Evolutionary conservation across 2,113 vertebrate genomes (phyloP), one percentile per base, ranked within the genome.

Genomic region (Casuarius casuarius): DNA sequence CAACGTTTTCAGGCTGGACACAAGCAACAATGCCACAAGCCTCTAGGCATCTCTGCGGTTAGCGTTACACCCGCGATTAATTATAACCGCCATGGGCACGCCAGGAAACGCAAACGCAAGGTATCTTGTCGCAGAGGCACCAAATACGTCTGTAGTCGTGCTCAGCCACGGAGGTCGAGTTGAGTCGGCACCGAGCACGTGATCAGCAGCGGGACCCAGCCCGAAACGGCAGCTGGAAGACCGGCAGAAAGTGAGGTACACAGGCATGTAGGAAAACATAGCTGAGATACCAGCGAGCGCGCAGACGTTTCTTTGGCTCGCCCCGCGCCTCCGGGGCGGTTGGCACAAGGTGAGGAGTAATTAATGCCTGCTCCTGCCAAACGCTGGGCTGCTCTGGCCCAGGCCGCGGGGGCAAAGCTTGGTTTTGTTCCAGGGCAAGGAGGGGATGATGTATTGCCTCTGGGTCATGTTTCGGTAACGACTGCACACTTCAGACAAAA

Each of bases 231-330:
- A 71, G 33, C 1, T 83, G 84, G 25, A 79, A 82, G 49, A 49
- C 7, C 5, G 1, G 14, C 12, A 11, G 33, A 21, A 28, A 23
- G 46, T 31, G 9, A 58, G 2, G 44, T 38, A 4, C 5, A 35
- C 51, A 3, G 3, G 62, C 25, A 23, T 2, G 17, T 10, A 38
- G 13, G 17, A 79, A 91, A 78, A 4, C 62, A 74, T 42, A 87
- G 59, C 8, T 82, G 86, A 95, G 94, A 82, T 10, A 77, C 3
- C 74, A 94, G 59, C 67, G 71, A 66, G 31, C 25, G 28, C 2
- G 59, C 54, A 92, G 95, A 95, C 87, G 21, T 66, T 49, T 92
- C 89, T 80, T 73, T 85, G 87, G 96, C 87, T 80, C 49, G 12
- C 7, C 42, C 74, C 25, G 6, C 8, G 52, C 71, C 74, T 65